Percentiles rank a stretch among this genome's conserved stretches.
Conservation (phyloP, 1,140 invertebrate species). For the Leptinotarsa undecemlineata region DNA sequence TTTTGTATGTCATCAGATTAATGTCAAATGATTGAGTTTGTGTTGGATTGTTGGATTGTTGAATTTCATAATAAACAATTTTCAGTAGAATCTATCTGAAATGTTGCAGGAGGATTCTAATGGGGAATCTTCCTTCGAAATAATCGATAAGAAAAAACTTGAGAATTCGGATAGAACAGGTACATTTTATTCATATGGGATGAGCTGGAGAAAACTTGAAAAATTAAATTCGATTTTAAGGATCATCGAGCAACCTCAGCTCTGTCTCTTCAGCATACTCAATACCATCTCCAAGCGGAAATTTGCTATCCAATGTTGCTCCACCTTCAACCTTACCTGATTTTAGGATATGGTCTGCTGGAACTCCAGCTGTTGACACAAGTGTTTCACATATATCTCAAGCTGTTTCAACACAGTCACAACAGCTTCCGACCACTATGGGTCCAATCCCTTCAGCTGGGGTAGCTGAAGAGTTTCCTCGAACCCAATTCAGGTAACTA, state of each 20-base stretch:
- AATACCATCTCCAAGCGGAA: conserved; percentile 54
- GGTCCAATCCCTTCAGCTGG: conserved; percentile 30
- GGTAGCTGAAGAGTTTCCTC: conserved; percentile 45
- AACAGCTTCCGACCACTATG: conserved; percentile 13
- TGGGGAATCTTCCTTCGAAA: conserved; percentile 57
- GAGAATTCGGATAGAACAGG: conserved; percentile 40
- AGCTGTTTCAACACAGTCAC: conserved; percentile 17
- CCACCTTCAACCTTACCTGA: conserved; percentile 63
- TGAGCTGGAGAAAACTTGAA: neutral
- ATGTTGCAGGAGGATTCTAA: conserved; percentile 57
- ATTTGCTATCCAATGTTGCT: conserved; percentile 62
- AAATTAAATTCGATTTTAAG: conserved; percentile 17
- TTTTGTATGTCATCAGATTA: too few relatives aligned
- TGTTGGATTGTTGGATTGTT: too few relatives aligned
- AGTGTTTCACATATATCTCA: conserved; percentile 10
- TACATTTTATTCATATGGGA: conserved; percentile 14
- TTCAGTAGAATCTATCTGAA: conserved; percentile 15
- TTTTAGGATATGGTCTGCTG: conserved; percentile 54
- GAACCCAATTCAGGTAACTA: conserved; percentile 49
- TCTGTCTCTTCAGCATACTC: conserved; percentile 49
- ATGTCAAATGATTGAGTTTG: too few relatives aligned
- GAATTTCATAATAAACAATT: neutral
- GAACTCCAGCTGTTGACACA: conserved; percentile 15
- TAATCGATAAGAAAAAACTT: conserved; percentile 54
- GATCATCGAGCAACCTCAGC: conserved; percentile 36